Evolutionary conservation across 1,140 invertebrate species (phyloP).

Genomic region (Leptinotarsa texana): DNA sequence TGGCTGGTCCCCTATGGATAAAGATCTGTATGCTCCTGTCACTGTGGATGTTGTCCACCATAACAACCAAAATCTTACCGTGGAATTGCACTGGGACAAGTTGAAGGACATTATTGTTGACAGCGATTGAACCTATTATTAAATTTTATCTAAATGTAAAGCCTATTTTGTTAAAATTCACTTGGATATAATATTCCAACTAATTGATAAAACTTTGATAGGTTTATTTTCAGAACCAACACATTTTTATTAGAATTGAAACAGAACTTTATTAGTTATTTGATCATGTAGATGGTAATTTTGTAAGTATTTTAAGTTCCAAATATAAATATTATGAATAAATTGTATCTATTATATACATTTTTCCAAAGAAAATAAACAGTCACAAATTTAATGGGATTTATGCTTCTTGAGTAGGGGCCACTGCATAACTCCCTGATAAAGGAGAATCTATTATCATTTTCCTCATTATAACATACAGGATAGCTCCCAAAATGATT

Average conservation of each 20-base stretch:
- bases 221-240: not conserved
- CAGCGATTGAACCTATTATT: constrained; percentile 41
- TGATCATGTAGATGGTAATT: not conserved
- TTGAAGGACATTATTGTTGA: constrained; percentile 46
- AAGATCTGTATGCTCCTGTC: constrained; percentile 49
- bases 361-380: not conserved
- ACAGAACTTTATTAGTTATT: not conserved
- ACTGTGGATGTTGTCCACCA: constrained; percentile 46
- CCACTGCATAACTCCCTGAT: constrained; percentile 39
- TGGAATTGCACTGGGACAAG: constrained; percentile 49
- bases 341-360: not conserved
- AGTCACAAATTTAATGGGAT: not conserved
- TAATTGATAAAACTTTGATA: not conserved
- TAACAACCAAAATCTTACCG: constrained; percentile 42
- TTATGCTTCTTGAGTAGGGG: constrained; percentile 10
- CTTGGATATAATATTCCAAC: not conserved
- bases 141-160: not conserved
- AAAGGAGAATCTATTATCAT: constrained; percentile 59
- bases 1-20: constrained; percentile 53
- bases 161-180: not conserved
- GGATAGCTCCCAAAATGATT: constrained; percentile 65
- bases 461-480: constrained; percentile 71
- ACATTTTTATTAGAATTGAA: not conserved
- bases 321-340: not conserved
- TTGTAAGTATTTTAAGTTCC: not conserved